Conservation (phyloP, 2,888 invertebrate species). For the Theretra japonica region DNA sequence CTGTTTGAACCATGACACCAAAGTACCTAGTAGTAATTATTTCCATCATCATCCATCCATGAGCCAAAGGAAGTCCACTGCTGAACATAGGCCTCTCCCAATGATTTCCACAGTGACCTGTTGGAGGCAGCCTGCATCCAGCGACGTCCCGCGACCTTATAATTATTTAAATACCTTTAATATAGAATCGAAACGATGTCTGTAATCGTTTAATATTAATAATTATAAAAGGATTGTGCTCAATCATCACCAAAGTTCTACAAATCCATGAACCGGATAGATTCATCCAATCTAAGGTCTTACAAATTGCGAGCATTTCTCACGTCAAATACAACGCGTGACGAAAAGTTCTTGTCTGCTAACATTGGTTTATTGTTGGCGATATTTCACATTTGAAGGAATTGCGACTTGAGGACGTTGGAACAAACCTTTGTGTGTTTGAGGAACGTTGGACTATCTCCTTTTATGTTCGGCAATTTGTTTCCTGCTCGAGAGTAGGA, state of each 20-base stretch:
- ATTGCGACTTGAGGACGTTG: constrained; percentile 5
- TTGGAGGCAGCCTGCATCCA: too few species aligned
- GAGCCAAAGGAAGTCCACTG: too few species aligned
- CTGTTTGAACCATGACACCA: too few species aligned
- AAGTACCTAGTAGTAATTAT: too few species aligned
- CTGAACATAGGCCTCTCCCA: too few species aligned
- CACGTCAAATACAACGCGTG: constrained; percentile 24
- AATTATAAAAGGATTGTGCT: not conserved
- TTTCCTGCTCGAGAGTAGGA: not conserved
- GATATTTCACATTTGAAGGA: constrained; percentile 18
- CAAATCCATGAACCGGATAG: constrained; percentile 7
- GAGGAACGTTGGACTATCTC: not conserved
- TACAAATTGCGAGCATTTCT: constrained; percentile 24
- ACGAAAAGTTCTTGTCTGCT: constrained; percentile 22
- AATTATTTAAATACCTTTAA: too few species aligned
- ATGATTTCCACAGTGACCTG: too few species aligned
- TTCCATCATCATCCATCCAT: too few species aligned
- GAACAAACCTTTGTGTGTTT: not conserved
- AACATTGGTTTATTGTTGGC: constrained; percentile 9
- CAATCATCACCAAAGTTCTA: not conserved
- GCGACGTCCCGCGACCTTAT: too few species aligned
- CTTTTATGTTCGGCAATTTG: not conserved
- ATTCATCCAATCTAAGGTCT: constrained; percentile 15
- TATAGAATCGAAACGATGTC: not conserved
- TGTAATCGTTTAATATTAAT: too few species aligned